Base-by-base conservation (phyloP, 2,888 invertebrate genomes). In the Caenorhabditis sp. region DNA sequence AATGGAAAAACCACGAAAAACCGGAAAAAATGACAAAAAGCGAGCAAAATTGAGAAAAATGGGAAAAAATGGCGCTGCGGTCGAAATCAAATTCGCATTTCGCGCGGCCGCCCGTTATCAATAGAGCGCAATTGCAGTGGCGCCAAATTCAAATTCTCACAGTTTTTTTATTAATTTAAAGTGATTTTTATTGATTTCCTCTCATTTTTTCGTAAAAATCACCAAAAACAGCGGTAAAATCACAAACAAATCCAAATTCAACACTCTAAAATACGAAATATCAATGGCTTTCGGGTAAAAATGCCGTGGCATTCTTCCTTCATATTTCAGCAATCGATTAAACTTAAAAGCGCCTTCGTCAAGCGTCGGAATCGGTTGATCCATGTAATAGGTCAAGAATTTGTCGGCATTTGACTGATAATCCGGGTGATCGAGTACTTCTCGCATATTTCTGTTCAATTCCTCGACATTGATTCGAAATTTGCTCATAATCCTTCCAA, bases 271-370 rank as follows among this genome's bases (percentile, higher is more conserved):
- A 62, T 76, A 71, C 8, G 47, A 32, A 32, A 71, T 51, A 32
- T 76, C 55, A 20, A 82, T 47, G 13, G 35, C 37, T 56, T 68
- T 67, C 11, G 82, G 71, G 35, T 82, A 82, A 24, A 82, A 82
- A 18, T 44, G 28, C 0, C 22, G 2, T 3, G 82, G 82, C 71
- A 82, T 71, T 62, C 24, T 67, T 11, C 82, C 82, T 1, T 61
- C 68, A 15, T 82, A 77, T 47, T 68, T 77, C 13, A 71, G 1
- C 4, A 82, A 28, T 51, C 56, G 44, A 40, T 72, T 72, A 18
- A 82, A 71, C 28, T 67, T 65, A 28, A 77, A 77, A 9, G 77
- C 82, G 18, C 62, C 82, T 32, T 82, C 71, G n/a, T 82, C 71
- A 0, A 82, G 68, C 15, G 60, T 68, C 0, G 71, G 15, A 40